phyloP scores from a whole-genome alignment of 2,888 invertebrate genomes.

The Trissolcus japonicus region DNA sequence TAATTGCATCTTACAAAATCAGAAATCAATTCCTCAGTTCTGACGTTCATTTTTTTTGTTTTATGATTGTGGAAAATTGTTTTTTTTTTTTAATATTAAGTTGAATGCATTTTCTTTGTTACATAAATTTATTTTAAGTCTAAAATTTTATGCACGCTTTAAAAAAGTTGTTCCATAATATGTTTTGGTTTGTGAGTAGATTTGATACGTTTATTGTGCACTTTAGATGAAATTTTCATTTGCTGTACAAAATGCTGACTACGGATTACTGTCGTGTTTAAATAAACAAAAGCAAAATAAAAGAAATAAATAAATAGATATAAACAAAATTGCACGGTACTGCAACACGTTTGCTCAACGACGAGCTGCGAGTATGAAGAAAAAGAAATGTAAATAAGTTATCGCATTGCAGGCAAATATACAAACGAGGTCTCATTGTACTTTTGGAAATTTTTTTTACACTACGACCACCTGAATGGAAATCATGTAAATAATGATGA shows the following conservation, averaged over 20 bases:
- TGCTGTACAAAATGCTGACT: too few species aligned
- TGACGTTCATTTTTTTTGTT: too few species aligned
- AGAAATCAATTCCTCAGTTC: neutral
- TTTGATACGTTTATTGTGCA: too few species aligned
- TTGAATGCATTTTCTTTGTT: too few species aligned
- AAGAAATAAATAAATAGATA: constrained; percentile 10
- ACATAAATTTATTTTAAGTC: too few species aligned
- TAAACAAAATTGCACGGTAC: constrained; percentile 20
- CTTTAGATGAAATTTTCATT: too few species aligned
- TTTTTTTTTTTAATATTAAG: too few species aligned
- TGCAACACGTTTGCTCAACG: constrained; percentile 37
- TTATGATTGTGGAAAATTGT: too few species aligned
- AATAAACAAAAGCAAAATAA: constrained; percentile 1
- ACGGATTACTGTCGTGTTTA: constrained; percentile 18
- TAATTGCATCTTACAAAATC: neutral
- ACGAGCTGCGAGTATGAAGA: constrained; percentile 36
- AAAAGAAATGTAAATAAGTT: constrained; percentile 41
- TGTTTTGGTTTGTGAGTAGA: too few species aligned
- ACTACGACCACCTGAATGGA: constrained; percentile 36
- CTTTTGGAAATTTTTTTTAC: constrained; percentile 36
- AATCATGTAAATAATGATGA: constrained; percentile 48
- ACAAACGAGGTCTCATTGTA: constrained; percentile 41
- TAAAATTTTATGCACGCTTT: too few species aligned
- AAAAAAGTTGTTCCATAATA: too few species aligned
- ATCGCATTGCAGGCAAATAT: constrained; percentile 39